These are phyloP conservation scores for Lacerta bilineata DNA, from an alignment of 2,797 vertebrate genomes.

Conservation along the genomic window DNA sequence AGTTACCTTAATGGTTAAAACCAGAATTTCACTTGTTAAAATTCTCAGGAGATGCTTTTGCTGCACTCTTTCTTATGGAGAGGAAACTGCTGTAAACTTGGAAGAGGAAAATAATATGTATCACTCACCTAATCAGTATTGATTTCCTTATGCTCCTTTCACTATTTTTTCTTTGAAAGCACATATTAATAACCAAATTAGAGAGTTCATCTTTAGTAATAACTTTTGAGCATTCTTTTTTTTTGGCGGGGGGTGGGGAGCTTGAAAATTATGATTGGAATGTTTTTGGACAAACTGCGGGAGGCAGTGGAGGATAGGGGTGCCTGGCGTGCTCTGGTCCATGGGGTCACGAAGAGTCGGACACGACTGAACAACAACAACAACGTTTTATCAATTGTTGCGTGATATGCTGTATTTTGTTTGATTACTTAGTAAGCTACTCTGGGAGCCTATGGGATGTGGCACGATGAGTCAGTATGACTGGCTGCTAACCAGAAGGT, in stretches of 20 bases:
- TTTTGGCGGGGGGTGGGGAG: too few relatives aligned
- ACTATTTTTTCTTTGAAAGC: not conserved
- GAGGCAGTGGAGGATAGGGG: too few relatives aligned
- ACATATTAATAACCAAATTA: not conserved
- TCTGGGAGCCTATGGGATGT: too few relatives aligned
- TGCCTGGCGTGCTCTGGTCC: too few relatives aligned
- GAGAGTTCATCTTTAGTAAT: not conserved
- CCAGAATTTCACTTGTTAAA: not conserved
- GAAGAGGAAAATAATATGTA: constrained; percentile 12
- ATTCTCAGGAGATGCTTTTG: not conserved
- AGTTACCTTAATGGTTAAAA: not conserved
- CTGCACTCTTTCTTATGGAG: not conserved
- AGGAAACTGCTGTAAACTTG: constrained; percentile 14
- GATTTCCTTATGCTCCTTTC: not conserved
- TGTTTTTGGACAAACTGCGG: too few relatives aligned
- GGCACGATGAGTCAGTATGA: too few relatives aligned
- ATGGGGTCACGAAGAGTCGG: too few relatives aligned
- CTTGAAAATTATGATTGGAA: not conserved
- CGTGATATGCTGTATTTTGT: too few relatives aligned
- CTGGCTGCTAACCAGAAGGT: too few relatives aligned
- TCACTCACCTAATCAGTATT: not conserved
- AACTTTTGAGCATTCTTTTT: not conserved
- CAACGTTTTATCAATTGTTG: too few relatives aligned
- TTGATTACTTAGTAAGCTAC: too few relatives aligned
- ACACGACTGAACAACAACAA: too few relatives aligned